Base-by-base conservation (phyloP, 2,888 invertebrate species). In the Danaus chrysippus region DNA sequence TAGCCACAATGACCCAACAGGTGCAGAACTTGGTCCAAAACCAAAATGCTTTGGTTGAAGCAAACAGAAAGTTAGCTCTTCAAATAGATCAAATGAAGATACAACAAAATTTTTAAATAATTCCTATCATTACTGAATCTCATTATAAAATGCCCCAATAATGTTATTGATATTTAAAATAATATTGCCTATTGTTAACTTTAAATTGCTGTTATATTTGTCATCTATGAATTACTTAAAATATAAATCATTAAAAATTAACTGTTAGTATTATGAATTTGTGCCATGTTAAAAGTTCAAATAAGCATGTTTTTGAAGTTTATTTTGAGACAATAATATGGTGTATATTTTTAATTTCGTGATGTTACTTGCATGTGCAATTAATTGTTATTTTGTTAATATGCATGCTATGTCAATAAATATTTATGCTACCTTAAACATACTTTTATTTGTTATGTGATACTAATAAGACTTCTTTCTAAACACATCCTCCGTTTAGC, bases 31-130 rank as follows among this genome's bases (percentile, higher is more conserved):
- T 90, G 64, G 73, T 80, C 52, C 81, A 84, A 58, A 86, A 83
- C 68, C 89, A 91, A 71, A 84, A 81, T 69, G 78, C 80, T 56
- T 77, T 92, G 64, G 69, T 91, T 42, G 92, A 92, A 71, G 87
- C 89, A 42, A 92, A 92, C 70, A 85, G 89, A 69, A 88, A 83
- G 71, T 78, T 92, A 34, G 80, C 84, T 2, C 81, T 91, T 42
- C 91, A 91, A 77, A 78, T 92, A 65, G 87, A 91, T 66, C 83
- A 86, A 70, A 73, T 92, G 61, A 91, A 91, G 74, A 68, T 74
- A 19, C 79, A 71, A 61, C 76, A 78, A 67, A 78, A 75, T 70
- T 60, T 64, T 52, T 71, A 13, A 55, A 42, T 10, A 13, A 41
- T 55, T 17, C 41, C 34, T 41, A 46, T 52, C 42, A 58, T 54